phyloP scores from a whole-genome alignment of 2,113 vertebrate species.

The Rhabdornis inornatus region DNA sequence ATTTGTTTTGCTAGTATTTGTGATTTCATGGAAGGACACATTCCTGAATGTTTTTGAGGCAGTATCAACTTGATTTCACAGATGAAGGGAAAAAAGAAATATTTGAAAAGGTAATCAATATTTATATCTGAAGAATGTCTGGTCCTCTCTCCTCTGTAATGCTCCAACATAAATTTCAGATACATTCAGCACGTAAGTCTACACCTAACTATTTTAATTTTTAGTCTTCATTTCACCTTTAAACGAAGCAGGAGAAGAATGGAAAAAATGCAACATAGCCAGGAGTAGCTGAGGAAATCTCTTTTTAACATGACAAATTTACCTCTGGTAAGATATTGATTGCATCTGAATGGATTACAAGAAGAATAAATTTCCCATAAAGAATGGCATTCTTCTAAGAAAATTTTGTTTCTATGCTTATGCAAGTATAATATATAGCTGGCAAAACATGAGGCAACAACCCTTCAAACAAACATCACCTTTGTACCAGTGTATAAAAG shows the following conservation, averaged over 20 bases:
- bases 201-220: not conserved
- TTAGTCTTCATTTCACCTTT: not conserved
- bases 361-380: not conserved
- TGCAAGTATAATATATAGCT: fast-evolving
- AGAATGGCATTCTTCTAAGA: not conserved
- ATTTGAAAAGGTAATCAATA: not conserved
- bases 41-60: not conserved
- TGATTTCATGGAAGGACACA: not conserved
- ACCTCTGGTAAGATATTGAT: not conserved
- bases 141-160: not conserved
- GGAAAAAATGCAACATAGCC: not conserved
- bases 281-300: not conserved
- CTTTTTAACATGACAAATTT: not conserved
- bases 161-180: not conserved
- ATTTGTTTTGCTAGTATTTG: not conserved
- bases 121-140: not conserved
- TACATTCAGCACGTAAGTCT: not conserved
- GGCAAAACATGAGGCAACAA: not conserved
- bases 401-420: not conserved
- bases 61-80: not conserved
- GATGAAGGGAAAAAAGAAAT: not conserved
- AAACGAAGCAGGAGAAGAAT: not conserved
- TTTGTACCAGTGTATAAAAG: not conserved
- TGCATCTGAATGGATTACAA: not conserved
- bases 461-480: not conserved